phyloP scores from a whole-genome alignment of 2,888 invertebrate genomes.

The Sinohyriopsis cumingii region DNA sequence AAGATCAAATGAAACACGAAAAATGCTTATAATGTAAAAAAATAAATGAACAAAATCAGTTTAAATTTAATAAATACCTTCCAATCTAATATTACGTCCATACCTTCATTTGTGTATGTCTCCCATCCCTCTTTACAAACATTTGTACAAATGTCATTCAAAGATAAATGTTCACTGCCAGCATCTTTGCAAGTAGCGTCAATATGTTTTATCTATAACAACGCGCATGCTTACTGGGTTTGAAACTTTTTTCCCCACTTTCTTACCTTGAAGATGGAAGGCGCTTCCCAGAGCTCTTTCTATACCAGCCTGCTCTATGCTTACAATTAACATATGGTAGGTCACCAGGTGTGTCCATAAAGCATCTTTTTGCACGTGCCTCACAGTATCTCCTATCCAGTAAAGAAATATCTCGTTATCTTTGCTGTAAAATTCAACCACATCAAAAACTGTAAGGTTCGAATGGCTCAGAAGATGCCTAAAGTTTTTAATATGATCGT shows the following conservation, averaged over 20 bases:
- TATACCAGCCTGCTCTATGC: conserved; percentile 55
- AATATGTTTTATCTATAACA: too few species aligned
- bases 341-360: conserved; percentile 51
- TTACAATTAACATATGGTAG: conserved; percentile 53
- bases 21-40: too few species aligned
- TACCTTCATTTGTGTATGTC: too few species aligned
- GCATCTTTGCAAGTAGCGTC: too few species aligned
- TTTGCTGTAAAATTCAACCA: conserved; percentile 43
- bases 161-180: too few species aligned
- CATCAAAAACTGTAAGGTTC: conserved; percentile 22
- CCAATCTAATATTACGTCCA: too few species aligned
- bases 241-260: neutral
- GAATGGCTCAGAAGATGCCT: conserved; percentile 13
- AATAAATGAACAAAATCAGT: too few species aligned
- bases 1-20: too few species aligned
- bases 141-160: too few species aligned
- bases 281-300: conserved; percentile 57
- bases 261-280: conserved; percentile 52
- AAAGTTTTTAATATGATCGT: conserved; percentile 1
- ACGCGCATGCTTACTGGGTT: too few species aligned
- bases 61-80: too few species aligned
- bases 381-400: conserved; percentile 44
- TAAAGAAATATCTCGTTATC: conserved; percentile 39
- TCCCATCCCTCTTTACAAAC: too few species aligned
- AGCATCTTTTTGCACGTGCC: conserved; percentile 24